These are phyloP conservation scores for Rhinatrema bivittatum DNA, from an alignment of 2,797 vertebrate genomes.

Conservation along the genomic window DNA sequence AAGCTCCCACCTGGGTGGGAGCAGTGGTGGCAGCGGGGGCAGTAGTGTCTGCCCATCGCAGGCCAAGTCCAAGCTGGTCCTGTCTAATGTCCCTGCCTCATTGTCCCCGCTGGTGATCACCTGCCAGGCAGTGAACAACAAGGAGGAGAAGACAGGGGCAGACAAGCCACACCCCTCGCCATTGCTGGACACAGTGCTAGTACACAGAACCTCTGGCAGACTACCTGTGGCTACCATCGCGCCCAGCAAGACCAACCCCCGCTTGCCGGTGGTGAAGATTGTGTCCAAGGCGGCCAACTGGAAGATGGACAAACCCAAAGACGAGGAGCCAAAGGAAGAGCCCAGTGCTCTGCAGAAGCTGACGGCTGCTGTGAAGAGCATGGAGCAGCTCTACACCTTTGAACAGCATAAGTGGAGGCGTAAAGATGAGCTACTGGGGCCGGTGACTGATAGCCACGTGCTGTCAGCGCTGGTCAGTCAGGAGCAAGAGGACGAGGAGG, in stretches of 20 bases:
- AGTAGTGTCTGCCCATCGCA: conserved; percentile 56
- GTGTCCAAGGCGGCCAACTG: conserved; percentile 66
- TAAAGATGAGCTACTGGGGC: conserved; percentile 75
- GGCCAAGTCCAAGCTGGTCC: conserved; percentile 49
- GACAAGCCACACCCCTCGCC: conserved; percentile 15
- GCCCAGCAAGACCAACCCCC: conserved; percentile 58
- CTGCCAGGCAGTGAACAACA: conserved; percentile 78
- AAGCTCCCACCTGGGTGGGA: too few relatives aligned
- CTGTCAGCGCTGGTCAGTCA: conserved; percentile 76
- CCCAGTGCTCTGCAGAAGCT: conserved; percentile 83
- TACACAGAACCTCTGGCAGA: conserved; percentile 55
- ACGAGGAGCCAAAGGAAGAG: conserved; percentile 53
- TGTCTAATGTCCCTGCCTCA: conserved; percentile 37
- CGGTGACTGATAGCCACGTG: conserved; percentile 77
- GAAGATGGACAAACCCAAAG: conserved; percentile 55
- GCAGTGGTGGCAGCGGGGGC: conserved; percentile 53
- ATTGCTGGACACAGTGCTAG: conserved; percentile 57
- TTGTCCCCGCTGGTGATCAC: conserved; percentile 83
- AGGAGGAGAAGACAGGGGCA: conserved; percentile 47
- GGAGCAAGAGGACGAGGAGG: conserved; percentile 44
- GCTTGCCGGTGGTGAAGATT: conserved; percentile 58
- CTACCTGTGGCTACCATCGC: conserved; percentile 52
- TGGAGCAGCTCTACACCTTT: conserved; percentile 94
- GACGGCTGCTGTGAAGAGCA: conserved; percentile 87
- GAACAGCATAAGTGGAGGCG: conserved; percentile 89